Evolutionary conservation across 2,888 invertebrate species (phyloP).

Genomic region (Chymomyza caudatula): DNA sequence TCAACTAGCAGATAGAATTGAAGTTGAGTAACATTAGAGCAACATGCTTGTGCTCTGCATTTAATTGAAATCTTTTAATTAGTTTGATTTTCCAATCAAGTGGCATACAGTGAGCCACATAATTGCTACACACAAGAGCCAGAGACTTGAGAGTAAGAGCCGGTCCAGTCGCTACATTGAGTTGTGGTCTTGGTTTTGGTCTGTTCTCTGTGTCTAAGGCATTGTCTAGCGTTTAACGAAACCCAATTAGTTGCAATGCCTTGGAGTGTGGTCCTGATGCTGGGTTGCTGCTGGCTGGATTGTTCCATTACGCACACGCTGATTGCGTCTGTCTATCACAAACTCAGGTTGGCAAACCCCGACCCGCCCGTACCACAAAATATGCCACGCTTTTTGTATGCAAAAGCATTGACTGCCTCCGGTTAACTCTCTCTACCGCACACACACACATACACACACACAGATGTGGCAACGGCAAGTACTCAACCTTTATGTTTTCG

Average conservation of each 20-base stretch:
- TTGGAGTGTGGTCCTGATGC: constrained; percentile 34
- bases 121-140: neutral
- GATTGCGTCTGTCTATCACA: constrained; percentile 70
- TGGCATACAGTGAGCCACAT: constrained; percentile 32
- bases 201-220: constrained; percentile 19
- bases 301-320: constrained; percentile 62
- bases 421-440: neutral
- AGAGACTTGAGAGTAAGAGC: neutral
- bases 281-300: neutral
- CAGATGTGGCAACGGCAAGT: neutral
- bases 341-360: constrained; percentile 12
- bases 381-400: neutral
- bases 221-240: constrained; percentile 52
- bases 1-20: neutral
- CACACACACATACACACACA: neutral
- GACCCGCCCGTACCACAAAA: neutral
- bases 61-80: constrained; percentile 76
- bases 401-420: neutral
- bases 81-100: constrained; percentile 74
- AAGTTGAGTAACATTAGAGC: neutral
- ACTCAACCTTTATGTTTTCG: constrained; percentile 22
- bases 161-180: neutral
- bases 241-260: constrained; percentile 70
- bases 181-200: neutral
- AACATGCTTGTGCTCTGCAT: constrained; percentile 21